These are phyloP conservation scores for Hyposoter dolosus DNA, from an alignment of 2,888 invertebrate genomes.

Conservation along the genomic window DNA sequence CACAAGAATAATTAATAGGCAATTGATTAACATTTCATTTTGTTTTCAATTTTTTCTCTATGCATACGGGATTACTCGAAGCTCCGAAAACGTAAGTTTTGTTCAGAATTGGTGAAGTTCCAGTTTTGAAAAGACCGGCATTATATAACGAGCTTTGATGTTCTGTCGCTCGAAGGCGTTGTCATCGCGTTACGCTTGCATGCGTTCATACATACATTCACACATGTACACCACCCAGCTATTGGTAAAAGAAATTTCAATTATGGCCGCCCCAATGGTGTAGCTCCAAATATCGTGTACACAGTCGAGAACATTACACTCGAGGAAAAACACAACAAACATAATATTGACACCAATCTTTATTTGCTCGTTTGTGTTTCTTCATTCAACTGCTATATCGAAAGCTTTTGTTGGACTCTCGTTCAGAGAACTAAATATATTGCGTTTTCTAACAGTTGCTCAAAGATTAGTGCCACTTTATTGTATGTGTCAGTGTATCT, in stretches of 20 bases:
- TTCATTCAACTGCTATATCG: not conserved
- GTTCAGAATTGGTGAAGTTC: not conserved
- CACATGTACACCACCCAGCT: conserved; percentile 12
- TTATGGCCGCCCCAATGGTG: conserved; percentile 56
- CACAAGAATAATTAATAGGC: not conserved
- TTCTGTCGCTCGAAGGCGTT: conserved; percentile 34
- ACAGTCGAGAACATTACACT: conserved; percentile 35
- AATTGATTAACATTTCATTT: not conserved
- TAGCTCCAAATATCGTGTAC: conserved; percentile 53
- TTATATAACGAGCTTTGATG: not conserved
- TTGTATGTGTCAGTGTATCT: not conserved
- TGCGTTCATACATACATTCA: not conserved
- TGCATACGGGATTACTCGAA: not conserved
- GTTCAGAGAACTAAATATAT: not conserved
- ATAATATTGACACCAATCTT: conserved; percentile 21
- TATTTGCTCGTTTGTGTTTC: conserved; percentile 4
- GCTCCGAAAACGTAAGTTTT: not conserved
- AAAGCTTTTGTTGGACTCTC: not conserved
- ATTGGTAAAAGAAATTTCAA: conserved; percentile 51
- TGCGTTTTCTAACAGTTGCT: conserved; percentile 24
- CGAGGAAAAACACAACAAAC: conserved; percentile 33
- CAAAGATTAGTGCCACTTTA: conserved; percentile 10
- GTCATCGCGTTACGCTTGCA: conserved; percentile 8
- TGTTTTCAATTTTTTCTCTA: not conserved
- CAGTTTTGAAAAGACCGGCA: conserved; percentile 17